Base-by-base conservation (phyloP, 2,113 vertebrate genomes). In the Otocyon megalotis region DNA sequence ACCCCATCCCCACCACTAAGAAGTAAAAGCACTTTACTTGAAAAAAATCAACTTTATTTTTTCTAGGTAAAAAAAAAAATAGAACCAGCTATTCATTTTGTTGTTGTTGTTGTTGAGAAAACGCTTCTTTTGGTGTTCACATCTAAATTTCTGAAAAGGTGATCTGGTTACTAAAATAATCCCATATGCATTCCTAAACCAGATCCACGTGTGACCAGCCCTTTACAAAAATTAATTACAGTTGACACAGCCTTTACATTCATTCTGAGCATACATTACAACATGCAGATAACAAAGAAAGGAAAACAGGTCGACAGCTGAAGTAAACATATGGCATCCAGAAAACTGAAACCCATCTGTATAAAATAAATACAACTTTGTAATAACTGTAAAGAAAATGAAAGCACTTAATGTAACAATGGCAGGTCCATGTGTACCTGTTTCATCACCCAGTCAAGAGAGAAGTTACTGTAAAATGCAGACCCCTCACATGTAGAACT, bases 21-120 rank as follows among this genome's bases (percentile, higher is more conserved):
- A 96, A 98, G 71, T 79, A 98, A 97, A 98, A 98, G 88, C 86
- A 96, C 56, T 85, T 90, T 76, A 92, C 95, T 97, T 97, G 84
- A 24, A 98, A 97, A 95, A 96, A 98, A 92, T 88, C 67, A 97
- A 97, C 85, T 98, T 98, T 97, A 98, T 98, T 98, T 98, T 93
- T 86, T 97, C 96, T 92, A 97, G 50, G 3, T 97, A 81, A 95
- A 96, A 94, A 98, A 96, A 93, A 94, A 96, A 97, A 98, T 90
- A 97, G 97, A 96, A 95, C 97, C 98, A 98, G 96, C 96, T 97
- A 97, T 98, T 96, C 88, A 92, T 92, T 97, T 98, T 54, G 43
- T 63, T 69, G 58, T 91, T 95, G 71, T 76, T 50, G 43, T 77
- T 84, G 84, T 53, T 95, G 71, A 98, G 90, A 97, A 98, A 98